Conservation (phyloP, 2,888 invertebrate genomes). For the Microctonus aethiopoides region DNA sequence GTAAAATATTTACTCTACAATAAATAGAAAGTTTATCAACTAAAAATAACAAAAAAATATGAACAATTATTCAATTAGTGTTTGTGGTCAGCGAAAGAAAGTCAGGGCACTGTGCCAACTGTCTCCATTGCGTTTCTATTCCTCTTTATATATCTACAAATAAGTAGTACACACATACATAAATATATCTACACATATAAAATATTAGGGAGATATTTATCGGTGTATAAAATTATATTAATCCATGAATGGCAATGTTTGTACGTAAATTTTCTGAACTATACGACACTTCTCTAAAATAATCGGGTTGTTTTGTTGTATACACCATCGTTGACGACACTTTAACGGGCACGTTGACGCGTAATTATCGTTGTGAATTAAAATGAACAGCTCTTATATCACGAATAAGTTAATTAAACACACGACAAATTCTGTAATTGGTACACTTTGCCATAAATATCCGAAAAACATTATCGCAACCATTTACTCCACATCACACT, state of each 20-base stretch:
- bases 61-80: neutral
- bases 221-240: neutral
- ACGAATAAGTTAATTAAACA: neutral
- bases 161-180: neutral
- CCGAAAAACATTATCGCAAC: too few relatives aligned
- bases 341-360: neutral
- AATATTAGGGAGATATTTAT: neutral
- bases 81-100: slow-evolving; percentile 5
- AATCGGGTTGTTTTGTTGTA: neutral
- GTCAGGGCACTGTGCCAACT: slow-evolving; percentile 9
- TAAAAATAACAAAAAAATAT: neutral
- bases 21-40: neutral
- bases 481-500: neutral
- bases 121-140: neutral
- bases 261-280: neutral
- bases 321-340: neutral
- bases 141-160: neutral
- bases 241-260: neutral
- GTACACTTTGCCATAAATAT: too few relatives aligned
- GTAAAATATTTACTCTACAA: neutral
- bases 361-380: slow-evolving; percentile 1
- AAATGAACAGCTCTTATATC: slow-evolving; percentile 1
- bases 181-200: neutral
- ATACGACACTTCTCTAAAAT: neutral
- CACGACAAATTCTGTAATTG: slow-evolving; percentile 7